Base-by-base conservation (phyloP, 2,113 vertebrate species). In the Pomatorhinus ruficollis region DNA sequence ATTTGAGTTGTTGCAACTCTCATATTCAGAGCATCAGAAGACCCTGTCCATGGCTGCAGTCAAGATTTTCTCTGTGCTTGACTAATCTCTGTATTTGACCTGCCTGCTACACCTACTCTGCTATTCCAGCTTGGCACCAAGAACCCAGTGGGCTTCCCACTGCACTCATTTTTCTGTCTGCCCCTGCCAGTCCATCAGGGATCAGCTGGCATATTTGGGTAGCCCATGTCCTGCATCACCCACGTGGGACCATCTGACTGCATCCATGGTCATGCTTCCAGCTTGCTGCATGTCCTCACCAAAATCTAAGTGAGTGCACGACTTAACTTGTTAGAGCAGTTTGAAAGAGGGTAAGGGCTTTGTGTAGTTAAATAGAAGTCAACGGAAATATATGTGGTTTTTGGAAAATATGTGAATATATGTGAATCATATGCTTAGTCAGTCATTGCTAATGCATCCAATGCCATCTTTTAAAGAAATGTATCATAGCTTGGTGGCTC, bases 201-300 rank as follows among this genome's bases (percentile, higher is more conserved):
- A 24, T 28, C 15, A 19, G 3, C 6, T 9, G 37, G 12, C 25
- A 18, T 37, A n/a, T 53, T n/a, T 70, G 47, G 18, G 10, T 13
- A 52, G 30, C 15, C 42, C 20, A 47, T 5, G 11, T 30, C 57
- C 47, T 53, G 10, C 1, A 10, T 54, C 9, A 3, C 30, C n/a
- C 45, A 11, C 0, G 0, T 56, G 54, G 25, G 42, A 16, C 2
- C 9, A 37, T 57, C 53, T 28, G 53, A 18, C 33, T 92, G 45
- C 15, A 40, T 11, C 28, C 54, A 30, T 11, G 15, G 39, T 24
- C 10, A 4, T 23, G 27, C 19, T 65, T 84, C 71, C 85, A 61
- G 30, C 45, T 81, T 74, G 24, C 16, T 33, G 16, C 35, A 12
- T 2, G 11, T 23, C 21, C n/a, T 78, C 11, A 53, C 28, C 56